phyloP scores from a whole-genome alignment of 2,888 invertebrate species.

The Ophioninae sp. region DNA sequence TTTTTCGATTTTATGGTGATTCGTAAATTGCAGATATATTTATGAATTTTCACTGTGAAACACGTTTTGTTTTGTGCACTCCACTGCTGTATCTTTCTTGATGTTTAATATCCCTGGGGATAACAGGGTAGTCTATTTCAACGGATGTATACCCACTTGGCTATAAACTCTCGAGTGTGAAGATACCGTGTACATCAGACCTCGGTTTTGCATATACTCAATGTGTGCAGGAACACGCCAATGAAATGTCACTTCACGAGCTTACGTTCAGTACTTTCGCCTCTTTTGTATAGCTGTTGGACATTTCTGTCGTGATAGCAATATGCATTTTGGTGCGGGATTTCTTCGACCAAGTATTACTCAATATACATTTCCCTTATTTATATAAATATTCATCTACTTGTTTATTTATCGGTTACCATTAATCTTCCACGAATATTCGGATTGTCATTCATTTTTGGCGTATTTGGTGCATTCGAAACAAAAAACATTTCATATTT shows the following conservation, averaged over 20 bases:
- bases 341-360: background rate
- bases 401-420: too few relatives aligned
- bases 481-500: background rate
- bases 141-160: slow-evolving; percentile 14
- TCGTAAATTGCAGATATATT: background rate
- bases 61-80: slow-evolving; percentile 3
- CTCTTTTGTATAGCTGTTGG: background rate
- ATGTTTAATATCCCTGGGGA: slow-evolving; percentile 14
- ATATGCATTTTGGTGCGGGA: background rate
- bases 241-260: background rate
- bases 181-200: slow-evolving; percentile 14
- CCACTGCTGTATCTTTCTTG: slow-evolving; percentile 10
- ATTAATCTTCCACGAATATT: too few relatives aligned
- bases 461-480: background rate
- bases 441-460: background rate
- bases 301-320: background rate
- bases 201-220: slow-evolving; percentile 6
- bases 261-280: background rate
- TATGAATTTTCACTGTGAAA: background rate
- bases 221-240: slow-evolving; percentile 3
- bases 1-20: too few relatives aligned
- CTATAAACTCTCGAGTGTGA: slow-evolving; percentile 7
- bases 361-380: background rate
- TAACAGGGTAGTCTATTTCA: slow-evolving; percentile 10
- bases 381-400: background rate